phyloP scores from a whole-genome alignment of 1,140 invertebrate species.

The Drosophila oshimai region DNA sequence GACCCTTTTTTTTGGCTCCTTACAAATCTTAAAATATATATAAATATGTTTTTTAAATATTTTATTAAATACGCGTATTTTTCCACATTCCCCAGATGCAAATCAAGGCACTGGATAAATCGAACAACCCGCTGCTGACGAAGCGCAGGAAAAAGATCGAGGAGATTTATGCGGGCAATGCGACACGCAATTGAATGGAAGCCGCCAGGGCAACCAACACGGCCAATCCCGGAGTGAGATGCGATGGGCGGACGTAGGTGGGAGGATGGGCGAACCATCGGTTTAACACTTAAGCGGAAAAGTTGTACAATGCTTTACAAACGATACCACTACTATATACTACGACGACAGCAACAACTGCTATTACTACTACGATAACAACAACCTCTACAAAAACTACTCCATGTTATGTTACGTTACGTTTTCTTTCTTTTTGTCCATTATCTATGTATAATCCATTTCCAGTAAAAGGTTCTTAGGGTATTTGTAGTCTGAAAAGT shows the following conservation, averaged over 20 bases:
- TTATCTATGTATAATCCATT: conserved; percentile 58
- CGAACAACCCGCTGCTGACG: conserved; percentile 94
- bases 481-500: conserved; percentile 64
- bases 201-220: conserved; percentile 1
- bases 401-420: conserved; percentile 37
- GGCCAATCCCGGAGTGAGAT: conserved; percentile 2
- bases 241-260: neutral
- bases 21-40: no score
- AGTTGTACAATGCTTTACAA: conserved; percentile 44
- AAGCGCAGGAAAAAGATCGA: conserved; percentile 90
- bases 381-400: conserved; percentile 24
- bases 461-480: conserved; percentile 66
- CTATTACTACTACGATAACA: conserved; percentile 25
- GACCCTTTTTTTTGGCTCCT: neutral
- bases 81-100: conserved; percentile 85
- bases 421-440: conserved; percentile 25
- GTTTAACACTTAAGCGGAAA: conserved; percentile 26
- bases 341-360: conserved; percentile 3
- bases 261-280: neutral
- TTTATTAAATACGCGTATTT: neutral
- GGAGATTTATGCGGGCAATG: conserved; percentile 40
- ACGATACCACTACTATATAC: conserved; percentile 19
- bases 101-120: conserved; percentile 94
- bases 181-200: conserved; percentile 14
- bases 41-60: neutral